Evolutionary conservation across 2,113 vertebrate genomes (phyloP), one percentile per base, ranked within the genome.

Genomic region (Proterorhinus semilunaris): DNA sequence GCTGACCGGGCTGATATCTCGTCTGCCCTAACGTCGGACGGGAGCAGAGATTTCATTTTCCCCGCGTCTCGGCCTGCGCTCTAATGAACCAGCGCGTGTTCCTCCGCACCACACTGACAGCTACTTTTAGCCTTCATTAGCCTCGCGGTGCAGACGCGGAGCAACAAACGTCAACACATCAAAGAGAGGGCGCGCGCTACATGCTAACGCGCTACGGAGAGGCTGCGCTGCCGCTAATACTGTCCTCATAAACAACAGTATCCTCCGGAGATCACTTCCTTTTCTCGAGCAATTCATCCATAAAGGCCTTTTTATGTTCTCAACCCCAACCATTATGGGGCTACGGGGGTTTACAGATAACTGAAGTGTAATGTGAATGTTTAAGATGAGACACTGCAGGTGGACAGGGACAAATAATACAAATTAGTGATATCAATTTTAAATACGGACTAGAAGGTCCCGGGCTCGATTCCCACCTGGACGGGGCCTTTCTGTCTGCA

Each of bases 51-150:
- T 58, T 69, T 53, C n/a, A 13, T 53, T 15, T 16, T 52, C 50
- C 15, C 27, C 27, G 27, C 27, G 27, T 5, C 27, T 36, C 27
- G 27, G 27, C 27, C 11, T 52, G 0, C n/a, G 8, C 15, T 53
- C 15, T 53, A n/a, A 53, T 53, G 51, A 53, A 53, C 51, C 51
- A 8, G 51, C 1, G 7, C 51, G 16, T 53, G 51, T 53, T 53
- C n/a, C 16, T 8, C 15, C 10, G 46, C 2, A 47, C 46, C 72
- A 68, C 54, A 57, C 62, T 27, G 13, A 44, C 42, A 65, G 74
- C 59, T 63, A 45, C 66, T 79, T 79, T 81, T 71, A 80, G 67
- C 83, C 79, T 84, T 88, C 83, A 86, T 86, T 87, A 79, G 68
- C 62, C 66, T 2, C 10, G 64, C 62, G 66, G 71, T n/a, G 75